Evolutionary conservation across 2,113 vertebrate genomes (phyloP), one percentile per base, ranked within the genome.

Genomic region (Cichladusa arquata): DNA sequence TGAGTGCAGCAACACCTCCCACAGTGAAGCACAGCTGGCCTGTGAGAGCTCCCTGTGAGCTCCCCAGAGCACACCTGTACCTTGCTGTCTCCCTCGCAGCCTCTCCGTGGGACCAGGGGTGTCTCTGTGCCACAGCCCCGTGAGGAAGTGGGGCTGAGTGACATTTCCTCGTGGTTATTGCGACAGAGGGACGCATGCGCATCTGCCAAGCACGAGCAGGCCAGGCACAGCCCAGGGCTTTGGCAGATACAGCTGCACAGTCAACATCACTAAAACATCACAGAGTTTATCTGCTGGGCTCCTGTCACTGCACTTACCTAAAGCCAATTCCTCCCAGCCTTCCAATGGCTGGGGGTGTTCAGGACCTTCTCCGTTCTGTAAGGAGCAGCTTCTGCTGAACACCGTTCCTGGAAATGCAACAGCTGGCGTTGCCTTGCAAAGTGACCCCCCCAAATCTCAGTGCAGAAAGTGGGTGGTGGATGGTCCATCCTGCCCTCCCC

Each of bases 1-100:
- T 0, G 0, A n/a, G 5, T 22, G 34, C 38, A 34, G 7, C 12
- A 20, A 19, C 15, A 18, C n/a, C 5, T 64, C 50, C 0, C 0
- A 25, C 61, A 77, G 54, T 5, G 13, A 73, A 86, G 24, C 9
- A 18, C 1, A 3, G 19, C 24, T 13, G 48, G 64, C 54, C 24
- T 47, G 40, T 6, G 28, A 17, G 34, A 58, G 60, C 20, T 56
- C 45, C 71, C 23, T 0, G 4, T 11, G 48, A 66, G 1, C 40
- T 77, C 47, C 53, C 40, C 34, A 2, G 11, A 4, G 54, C 66
- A 36, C 3, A 10, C 4, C 36, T 16, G 62, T 34, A 47, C 58
- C 71, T 80, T 0, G 1, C 40, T 6, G 38, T 8, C 7, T 69
- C 29, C 38, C 47, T 19, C 4, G 1, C 47, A 40, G 87, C 10